Evolutionary conservation across 2,113 vertebrate genomes (phyloP), one percentile per base, ranked within the genome.

Genomic region (Crotalus viridis): DNA sequence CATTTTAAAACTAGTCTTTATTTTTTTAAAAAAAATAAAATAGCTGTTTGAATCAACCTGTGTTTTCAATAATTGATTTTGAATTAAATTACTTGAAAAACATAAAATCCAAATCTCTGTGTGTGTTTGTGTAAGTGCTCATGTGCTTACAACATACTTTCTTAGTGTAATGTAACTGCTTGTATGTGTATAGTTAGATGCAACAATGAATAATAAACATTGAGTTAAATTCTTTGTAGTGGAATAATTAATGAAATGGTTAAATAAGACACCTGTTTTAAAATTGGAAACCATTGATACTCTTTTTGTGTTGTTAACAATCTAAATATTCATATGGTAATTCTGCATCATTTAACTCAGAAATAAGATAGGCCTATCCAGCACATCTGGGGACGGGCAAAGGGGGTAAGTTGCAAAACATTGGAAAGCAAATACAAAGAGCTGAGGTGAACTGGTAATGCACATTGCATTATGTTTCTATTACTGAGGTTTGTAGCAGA

Each of bases 101-200:
- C 28, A n/a, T 5, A 56, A 89, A 92, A 55, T 54, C 26, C 9
- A 6, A 33, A 9, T 81, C 0, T 1, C 1, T 88, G 69, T 88
- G 89, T 59, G 17, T 9, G 39, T 74, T 22, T 48, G 74, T 21
- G 54, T 46, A 17, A 43, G 33, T 15, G 48, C 26, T 54, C 28
- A 19, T 21, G 10, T 43, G 3, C 3, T 0, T 22, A 2, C 17
- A 59, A 3, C 1, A 0, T 0, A 0, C n/a, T 89, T 91, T 85
- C 6, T 26, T 26, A 74, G 56, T 0, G 33, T 91, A 87, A 56
- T 57, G 0, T 51, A 91, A 89, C 2, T 91, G 48, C 10, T 95
- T 93, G 2, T 93, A 4, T 46, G 54, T 93, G 52, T 22, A 48
- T 88, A 88, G 43, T 5, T 69, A 54, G 39, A 22, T n/a, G 33